Base-by-base conservation (phyloP, 2,888 invertebrate genomes). In the Hemicrepidius hirtus region DNA sequence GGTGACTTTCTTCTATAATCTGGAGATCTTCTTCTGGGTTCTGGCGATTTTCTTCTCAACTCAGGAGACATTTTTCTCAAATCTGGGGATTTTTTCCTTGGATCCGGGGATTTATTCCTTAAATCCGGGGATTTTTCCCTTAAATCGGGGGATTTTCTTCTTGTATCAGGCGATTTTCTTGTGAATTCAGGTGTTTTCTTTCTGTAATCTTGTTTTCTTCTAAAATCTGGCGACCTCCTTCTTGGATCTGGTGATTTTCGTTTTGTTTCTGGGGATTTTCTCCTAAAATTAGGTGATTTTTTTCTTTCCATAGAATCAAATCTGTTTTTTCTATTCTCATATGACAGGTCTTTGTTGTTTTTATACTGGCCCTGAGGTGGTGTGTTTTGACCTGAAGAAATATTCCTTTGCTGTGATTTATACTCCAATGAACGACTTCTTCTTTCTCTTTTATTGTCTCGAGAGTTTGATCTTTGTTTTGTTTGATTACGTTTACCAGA, bases 371-470 rank as follows among this genome's bases (percentile, higher is more conserved):
- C 28, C 5, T 60, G 46, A 0, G 63, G 49, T 0, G 63, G 63
- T n/a, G 63, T 63, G 32, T 63, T 63, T 46, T 28, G 63, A 32
- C 24, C 0, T 20, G 63, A 18, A 5, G 46, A 57, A 21, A 21
- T 57, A 57, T 37, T 18, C 12, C 20, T 37, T 10, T 18, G 37
- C 37, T 35, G 35, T 24, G 24, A 24, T 24, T 4, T 44, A 5
- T 44, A 7, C 1, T 50, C 28, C 18, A 40, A 53, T 7, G 53
- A 53, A 3, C 53, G 24, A 41, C 41, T 60, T n/a, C 63, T 24
- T 32, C 28, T 32, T 16, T 63, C 44, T 28, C 35, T 13, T 20
- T 49, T 63, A 20, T 16, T 32, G 13, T 24, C 46, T 6, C 10
- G 44, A 13, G 63, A 63, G 13, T 16, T 46, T 18, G 63, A 63